A percentile compares a stretch with the other conserved stretches of the same genome.
Evolutionary conservation across 1,140 invertebrate genomes (phyloP).

Genomic region (Ridgeia piscesae): DNA sequence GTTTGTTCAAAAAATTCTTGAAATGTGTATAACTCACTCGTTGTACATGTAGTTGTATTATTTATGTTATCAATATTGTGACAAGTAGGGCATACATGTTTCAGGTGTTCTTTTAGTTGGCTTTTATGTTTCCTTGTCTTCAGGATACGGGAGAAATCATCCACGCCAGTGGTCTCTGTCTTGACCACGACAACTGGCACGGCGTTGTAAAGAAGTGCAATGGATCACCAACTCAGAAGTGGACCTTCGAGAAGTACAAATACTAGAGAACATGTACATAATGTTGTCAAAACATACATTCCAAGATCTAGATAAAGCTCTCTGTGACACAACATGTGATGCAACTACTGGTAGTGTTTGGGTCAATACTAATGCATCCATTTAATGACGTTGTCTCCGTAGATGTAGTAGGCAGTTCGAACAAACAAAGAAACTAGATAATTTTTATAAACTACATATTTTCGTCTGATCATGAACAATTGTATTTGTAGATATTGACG

Average conservation of each 20-base stretch:
- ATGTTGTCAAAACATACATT: neutral
- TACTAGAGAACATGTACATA: neutral
- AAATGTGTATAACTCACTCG: too few relatives aligned
- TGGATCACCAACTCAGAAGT: slow-evolving; percentile 12
- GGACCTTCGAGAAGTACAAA: slow-evolving; percentile 20
- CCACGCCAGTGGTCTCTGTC: slow-evolving; percentile 10
- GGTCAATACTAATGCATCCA: neutral
- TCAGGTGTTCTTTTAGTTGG: neutral
- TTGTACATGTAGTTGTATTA: too few relatives aligned
- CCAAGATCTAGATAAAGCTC: neutral
- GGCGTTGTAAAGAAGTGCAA: slow-evolving; percentile 12
- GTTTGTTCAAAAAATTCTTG: too few relatives aligned
- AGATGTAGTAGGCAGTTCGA: neutral
- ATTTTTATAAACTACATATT: too few relatives aligned
- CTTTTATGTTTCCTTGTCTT: neutral
- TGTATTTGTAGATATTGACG: too few relatives aligned
- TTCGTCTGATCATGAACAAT: too few relatives aligned
- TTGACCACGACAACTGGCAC: slow-evolving; percentile 10
- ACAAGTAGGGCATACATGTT: neutral
- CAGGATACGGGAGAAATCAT: slow-evolving; percentile 6
- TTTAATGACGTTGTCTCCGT: neutral
- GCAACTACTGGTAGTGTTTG: neutral
- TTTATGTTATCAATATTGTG: neutral
- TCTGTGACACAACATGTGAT: neutral
- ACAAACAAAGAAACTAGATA: too few relatives aligned